These are phyloP conservation scores for Scopus umbretta DNA, from an alignment of 2,113 vertebrate species.

Conservation along the genomic window DNA sequence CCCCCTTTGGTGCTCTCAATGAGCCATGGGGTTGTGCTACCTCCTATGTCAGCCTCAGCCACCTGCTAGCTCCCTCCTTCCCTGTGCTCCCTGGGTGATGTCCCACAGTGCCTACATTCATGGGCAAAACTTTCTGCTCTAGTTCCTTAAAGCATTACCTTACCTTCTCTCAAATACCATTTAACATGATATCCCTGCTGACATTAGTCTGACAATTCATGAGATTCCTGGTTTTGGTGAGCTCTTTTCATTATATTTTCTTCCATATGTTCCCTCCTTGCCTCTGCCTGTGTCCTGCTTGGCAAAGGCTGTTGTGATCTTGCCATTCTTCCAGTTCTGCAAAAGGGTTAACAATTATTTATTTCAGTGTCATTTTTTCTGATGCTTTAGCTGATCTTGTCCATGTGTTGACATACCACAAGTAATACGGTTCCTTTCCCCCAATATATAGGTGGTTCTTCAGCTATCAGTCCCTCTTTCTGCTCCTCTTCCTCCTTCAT, in stretches of 20 bases:
- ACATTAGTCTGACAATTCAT: fast-evolving
- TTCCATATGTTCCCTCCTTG: not conserved
- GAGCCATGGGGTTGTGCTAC: fast-evolving
- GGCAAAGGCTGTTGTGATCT: not conserved
- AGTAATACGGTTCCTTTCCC: not conserved
- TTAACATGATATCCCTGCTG: not conserved
- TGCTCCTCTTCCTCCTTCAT: not conserved
- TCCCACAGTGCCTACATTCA: fast-evolving
- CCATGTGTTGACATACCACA: not conserved
- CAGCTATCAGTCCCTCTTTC: not conserved
- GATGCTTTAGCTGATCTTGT: not conserved
- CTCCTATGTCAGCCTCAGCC: fast-evolving
- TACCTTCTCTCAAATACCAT: not conserved
- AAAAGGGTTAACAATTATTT: not conserved
- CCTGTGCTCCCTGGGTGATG: fast-evolving
- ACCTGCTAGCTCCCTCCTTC: not conserved
- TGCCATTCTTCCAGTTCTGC: not conserved
- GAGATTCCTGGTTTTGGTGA: not conserved
- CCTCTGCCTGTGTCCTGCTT: not conserved
- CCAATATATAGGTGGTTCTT: not conserved
- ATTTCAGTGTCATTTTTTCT: not conserved
- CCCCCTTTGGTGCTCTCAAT: not conserved
- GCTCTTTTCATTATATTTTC: not conserved
- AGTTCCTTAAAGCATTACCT: not conserved
- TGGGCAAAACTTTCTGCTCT: not conserved